These are phyloP conservation scores for Archaeoteleia sp. DNA, from an alignment of 2,888 invertebrate species.

Conservation along the genomic window DNA sequence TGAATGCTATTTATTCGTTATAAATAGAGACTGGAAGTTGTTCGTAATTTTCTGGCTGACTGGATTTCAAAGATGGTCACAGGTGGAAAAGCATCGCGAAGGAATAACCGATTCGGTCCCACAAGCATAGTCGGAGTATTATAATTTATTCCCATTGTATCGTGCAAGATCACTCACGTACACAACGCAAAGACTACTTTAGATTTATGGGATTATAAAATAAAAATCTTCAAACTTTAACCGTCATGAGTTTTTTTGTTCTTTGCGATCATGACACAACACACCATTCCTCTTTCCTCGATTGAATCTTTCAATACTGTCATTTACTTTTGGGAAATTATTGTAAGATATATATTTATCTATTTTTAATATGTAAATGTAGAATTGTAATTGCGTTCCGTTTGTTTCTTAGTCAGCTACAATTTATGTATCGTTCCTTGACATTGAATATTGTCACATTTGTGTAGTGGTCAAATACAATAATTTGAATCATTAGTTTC, in stretches of 20 bases:
- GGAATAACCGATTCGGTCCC: conserved; percentile 58
- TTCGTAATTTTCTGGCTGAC: conserved; percentile 14
- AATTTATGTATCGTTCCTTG: no score
- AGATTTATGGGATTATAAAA: conserved; percentile 75
- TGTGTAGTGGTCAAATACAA: conserved; percentile 66
- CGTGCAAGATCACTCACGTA: conserved; percentile 72
- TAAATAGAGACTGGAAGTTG: conserved; percentile 12
- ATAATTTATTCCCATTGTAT: conserved; percentile 75
- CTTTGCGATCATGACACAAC: conserved; percentile 33
- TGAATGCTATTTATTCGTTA: conserved; percentile 15
- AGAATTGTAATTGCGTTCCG: no score
- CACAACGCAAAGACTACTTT: conserved; percentile 73
- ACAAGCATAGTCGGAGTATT: conserved; percentile 75
- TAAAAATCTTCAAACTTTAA: conserved; percentile 67
- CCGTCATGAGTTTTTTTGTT: conserved; percentile 46
- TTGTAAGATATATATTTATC: no score
- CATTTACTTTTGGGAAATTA: not conserved
- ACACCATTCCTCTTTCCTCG: conserved; percentile 2
- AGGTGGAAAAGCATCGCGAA: conserved; percentile 19
- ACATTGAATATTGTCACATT: conserved; percentile 65
- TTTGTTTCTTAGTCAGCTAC: no score
- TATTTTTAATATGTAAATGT: no score
- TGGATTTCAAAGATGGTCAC: conserved; percentile 6
- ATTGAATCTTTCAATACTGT: not conserved
- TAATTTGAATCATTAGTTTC: conserved; percentile 71